Evolutionary conservation across 35 echinoderm and acorn worm species (phyloP), one percentile per base, ranked within the genome.

Genomic region (Lytechinus variegatus): DNA sequence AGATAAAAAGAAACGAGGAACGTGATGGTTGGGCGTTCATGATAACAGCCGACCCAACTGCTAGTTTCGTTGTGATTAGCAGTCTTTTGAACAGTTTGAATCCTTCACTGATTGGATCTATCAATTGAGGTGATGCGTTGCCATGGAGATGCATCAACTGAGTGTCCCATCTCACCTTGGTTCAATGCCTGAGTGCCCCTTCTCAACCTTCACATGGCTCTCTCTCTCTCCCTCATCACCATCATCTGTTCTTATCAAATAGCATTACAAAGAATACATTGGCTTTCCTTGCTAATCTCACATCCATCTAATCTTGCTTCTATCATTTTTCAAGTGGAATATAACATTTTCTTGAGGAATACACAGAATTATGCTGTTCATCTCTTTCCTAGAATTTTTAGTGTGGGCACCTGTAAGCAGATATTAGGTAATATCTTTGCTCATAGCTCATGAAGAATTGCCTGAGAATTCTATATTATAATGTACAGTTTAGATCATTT

Each of bases 131-230:
- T 52, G 88, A 90, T 90, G 88, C 88, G 88, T 90, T 54, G 27
- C 88, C 88, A 90, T 90, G 88, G 88, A 44, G 88, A 90, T 21
- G 88, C 29, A 6, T 90, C 88, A 44, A 8, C 88, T 14, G 88
- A 90, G 88, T 52, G 33, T 90, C 29, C 29, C 88, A 90, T 90
- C 88, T 90, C 88, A 54, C 29, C 52, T 27, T 90, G 52, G 88
- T 90, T 90, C 88, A 90, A 90, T 90, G 88, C 88, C 88, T 90
- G 29, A 12, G 88, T 90, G 28, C 88, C 52, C 88, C 52, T 33
- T 12, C 88, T 79, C 19, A 79, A 79, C 66, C 66, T 79, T 24
- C 66, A 79, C 66, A 24, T 24, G n/a, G 66, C 66, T 24, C 66
- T n/a, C n/a, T n/a, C 66, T 16, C n/a, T n/a, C 66, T 79, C 66